These are phyloP conservation scores for Haemorhous mexicanus DNA, from an alignment of 2,113 vertebrate species.

Conservation along the genomic window DNA sequence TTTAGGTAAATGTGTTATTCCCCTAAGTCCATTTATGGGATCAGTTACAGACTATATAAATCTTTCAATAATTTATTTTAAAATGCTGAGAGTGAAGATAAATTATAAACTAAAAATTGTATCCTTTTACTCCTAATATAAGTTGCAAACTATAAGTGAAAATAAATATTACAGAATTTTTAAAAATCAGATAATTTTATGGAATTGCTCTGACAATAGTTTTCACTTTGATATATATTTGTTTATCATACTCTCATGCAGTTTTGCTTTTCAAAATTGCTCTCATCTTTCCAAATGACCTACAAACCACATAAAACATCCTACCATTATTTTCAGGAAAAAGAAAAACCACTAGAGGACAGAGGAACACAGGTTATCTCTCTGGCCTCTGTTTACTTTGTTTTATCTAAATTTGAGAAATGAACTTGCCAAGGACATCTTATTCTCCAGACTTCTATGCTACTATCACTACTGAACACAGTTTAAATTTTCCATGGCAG, in stretches of 20 bases:
- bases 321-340: not conserved
- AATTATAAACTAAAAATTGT: not conserved
- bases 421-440: not conserved
- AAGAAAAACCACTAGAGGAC: not conserved
- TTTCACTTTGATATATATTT: not conserved
- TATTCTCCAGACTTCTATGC: not conserved
- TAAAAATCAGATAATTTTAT: not conserved
- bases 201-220: not conserved
- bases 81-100: not conserved
- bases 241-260: not conserved
- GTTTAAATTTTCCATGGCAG: not conserved
- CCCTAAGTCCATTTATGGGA: not conserved
- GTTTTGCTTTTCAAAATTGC: not conserved
- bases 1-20: not conserved
- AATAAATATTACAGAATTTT: not conserved
- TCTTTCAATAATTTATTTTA: not conserved
- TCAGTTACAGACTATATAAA: not conserved
- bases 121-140: not conserved
- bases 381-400: fast-evolving
- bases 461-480: not conserved
- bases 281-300: not conserved
- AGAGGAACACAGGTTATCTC: not conserved
- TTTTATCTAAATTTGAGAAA: not conserved
- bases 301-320: not conserved
- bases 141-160: not conserved